A percentile compares a stretch with the other conserved stretches of the same genome.
Evolutionary conservation across 2,113 vertebrate genomes (phyloP).

Genomic region (Alosa alosa): DNA sequence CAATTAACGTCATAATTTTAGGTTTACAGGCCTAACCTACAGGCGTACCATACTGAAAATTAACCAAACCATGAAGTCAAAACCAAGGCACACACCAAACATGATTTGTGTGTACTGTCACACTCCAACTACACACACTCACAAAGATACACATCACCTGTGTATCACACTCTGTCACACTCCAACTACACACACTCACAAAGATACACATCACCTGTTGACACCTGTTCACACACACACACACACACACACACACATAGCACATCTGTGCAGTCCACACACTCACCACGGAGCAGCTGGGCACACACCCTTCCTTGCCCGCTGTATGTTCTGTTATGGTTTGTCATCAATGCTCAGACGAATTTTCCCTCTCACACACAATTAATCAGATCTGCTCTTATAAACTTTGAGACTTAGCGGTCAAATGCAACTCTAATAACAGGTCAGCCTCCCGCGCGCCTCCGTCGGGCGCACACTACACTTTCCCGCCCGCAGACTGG

Average conservation of each 20-base stretch:
- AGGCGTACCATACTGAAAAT: too few species aligned
- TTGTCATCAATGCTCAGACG: background rate
- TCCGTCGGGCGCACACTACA: background rate
- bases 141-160: background rate
- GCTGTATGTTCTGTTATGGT: too few species aligned
- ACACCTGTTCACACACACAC: background rate
- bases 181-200: background rate
- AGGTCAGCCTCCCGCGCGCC: background rate
- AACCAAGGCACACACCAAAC: background rate
- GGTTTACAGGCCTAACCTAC: too few species aligned
- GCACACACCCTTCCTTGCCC: background rate
- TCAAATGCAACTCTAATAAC: background rate
- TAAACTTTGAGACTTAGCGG: background rate
- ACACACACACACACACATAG: background rate
- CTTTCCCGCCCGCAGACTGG: background rate
- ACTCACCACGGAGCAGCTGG: too few species aligned
- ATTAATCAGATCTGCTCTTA: too few species aligned
- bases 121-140: background rate
- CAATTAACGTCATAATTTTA: too few species aligned
- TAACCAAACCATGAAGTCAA: too few species aligned
- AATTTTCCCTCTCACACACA: background rate
- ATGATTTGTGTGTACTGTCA: background rate
- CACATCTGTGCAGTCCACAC: background rate
- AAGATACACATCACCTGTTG: background rate
- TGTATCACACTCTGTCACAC: background rate